Percentiles rank a stretch among this genome's conserved stretches.
Conservation (phyloP, 2,113 vertebrate species). For the Hassar affinis region DNA sequence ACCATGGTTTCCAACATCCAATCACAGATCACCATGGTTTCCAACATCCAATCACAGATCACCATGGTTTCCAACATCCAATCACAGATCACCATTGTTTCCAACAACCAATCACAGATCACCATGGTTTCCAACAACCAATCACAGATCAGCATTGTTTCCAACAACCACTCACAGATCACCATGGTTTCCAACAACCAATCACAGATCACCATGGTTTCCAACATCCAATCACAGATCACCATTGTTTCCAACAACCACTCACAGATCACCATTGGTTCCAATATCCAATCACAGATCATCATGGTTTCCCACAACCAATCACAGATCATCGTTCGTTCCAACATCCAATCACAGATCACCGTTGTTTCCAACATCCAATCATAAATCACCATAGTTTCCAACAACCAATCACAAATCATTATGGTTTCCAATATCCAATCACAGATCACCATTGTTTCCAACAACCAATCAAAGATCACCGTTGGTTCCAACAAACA, state of each 20-base stretch:
- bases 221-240: not conserved
- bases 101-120: too few species aligned
- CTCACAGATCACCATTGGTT: not conserved
- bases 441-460: not conserved
- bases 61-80: too few species aligned
- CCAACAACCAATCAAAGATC: not conserved
- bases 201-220: too few species aligned
- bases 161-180: too few species aligned
- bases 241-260: not conserved
- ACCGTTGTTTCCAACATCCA: not conserved
- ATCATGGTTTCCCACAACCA: not conserved
- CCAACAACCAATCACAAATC: not conserved
- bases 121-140: too few species aligned
- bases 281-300: not conserved
- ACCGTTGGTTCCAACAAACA: not conserved
- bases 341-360: not conserved
- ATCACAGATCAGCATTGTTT: too few species aligned
- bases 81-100: too few species aligned
- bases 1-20: not conserved
- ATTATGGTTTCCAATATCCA: not conserved
- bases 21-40: too few species aligned
- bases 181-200: too few species aligned
- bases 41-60: too few species aligned
- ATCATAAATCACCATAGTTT: too few species aligned
- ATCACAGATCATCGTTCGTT: not conserved